Conservation (phyloP, 2,888 invertebrate genomes). For the Agrotis clavis region DNA sequence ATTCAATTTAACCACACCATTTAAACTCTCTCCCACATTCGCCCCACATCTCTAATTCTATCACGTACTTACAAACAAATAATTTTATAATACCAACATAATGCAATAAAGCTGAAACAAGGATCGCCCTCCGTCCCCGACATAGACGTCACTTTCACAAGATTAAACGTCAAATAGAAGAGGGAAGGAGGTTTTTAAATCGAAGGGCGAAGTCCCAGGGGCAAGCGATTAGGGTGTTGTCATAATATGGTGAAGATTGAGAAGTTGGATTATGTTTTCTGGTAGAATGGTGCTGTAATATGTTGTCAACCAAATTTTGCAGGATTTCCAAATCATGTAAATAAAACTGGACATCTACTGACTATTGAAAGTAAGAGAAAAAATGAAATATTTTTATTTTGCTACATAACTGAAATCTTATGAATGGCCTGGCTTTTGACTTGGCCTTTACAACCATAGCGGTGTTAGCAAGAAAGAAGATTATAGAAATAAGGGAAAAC, state of each 20-base stretch:
- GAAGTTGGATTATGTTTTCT: conserved; percentile 39
- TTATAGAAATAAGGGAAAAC: too few relatives aligned
- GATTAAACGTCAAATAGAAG: conserved; percentile 81
- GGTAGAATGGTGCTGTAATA: background rate
- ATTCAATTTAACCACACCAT: background rate
- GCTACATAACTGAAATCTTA: too few relatives aligned
- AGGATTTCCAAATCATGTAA: too few relatives aligned
- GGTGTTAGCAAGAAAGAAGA: too few relatives aligned
- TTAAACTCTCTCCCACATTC: conserved; percentile 3
- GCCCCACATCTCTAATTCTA: conserved; percentile 27
- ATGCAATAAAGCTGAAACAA: conserved; percentile 75
- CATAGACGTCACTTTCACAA: conserved; percentile 81
- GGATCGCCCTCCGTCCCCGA: conserved; percentile 48
- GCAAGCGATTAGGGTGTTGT: conserved; percentile 59
- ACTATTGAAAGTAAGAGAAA: background rate
- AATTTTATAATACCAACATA: conserved; percentile 60
- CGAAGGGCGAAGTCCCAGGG: conserved; percentile 71
- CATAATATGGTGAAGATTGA: conserved; percentile 56
- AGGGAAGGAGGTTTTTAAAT: conserved; percentile 79
- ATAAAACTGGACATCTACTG: background rate
- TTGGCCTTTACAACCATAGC: too few relatives aligned
- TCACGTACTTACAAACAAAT: conserved; percentile 59
- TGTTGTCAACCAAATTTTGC: background rate
- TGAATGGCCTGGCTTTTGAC: too few relatives aligned
- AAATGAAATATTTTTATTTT: too few relatives aligned